A percentile compares a stretch with the other conserved stretches of the same genome.
Evolutionary conservation across 2,113 vertebrate species (phyloP).

Genomic region (Fulica atra): DNA sequence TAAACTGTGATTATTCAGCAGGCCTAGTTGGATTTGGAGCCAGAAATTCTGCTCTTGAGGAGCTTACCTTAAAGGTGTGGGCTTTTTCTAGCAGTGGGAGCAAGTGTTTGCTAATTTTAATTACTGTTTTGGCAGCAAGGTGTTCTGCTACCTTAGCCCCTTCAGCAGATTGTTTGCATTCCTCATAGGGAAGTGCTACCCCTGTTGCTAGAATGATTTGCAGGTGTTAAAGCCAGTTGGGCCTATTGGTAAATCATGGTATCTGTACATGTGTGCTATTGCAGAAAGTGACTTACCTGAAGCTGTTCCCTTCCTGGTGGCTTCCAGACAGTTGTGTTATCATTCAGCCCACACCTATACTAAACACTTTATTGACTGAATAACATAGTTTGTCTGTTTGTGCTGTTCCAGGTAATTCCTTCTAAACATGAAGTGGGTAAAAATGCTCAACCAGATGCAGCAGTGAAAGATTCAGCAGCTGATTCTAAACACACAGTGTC

Average conservation of each 20-base stretch:
- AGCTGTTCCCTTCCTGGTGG: neutral
- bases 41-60: neutral
- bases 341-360: neutral
- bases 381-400: neutral
- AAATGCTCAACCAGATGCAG: neutral
- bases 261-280: neutral
- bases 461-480: neutral
- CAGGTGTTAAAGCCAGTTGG: neutral
- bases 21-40: neutral
- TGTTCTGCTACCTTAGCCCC: neutral
- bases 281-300: neutral
- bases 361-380: neutral
- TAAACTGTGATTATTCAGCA: neutral
- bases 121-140: neutral
- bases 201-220: neutral
- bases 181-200: neutral
- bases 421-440: conserved; percentile 29
- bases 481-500: neutral
- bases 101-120: neutral
- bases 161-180: neutral
- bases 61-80: neutral
- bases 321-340: neutral
- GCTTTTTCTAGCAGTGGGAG: neutral
- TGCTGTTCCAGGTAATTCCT: conserved; percentile 40
- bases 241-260: neutral